phyloP scores from a whole-genome alignment of 2,797 vertebrate species.

The Danio albolineatus region DNA sequence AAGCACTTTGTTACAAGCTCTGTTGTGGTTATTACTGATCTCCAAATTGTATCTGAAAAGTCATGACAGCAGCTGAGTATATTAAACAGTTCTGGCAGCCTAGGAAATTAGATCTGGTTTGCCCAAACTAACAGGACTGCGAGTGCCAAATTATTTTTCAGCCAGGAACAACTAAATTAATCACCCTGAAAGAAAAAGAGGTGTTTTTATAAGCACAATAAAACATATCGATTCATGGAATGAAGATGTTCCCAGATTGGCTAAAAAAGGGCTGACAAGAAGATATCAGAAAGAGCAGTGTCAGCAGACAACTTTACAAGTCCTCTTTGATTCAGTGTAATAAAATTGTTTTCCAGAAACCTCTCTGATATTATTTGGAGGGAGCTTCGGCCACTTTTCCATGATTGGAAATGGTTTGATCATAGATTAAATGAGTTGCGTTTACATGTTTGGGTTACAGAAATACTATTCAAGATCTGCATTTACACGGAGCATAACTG shows the following conservation, averaged over 20 bases:
- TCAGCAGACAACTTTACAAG: constrained; percentile 52
- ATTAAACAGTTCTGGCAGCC: constrained; percentile 10
- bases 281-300: constrained; percentile 29
- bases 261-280: constrained; percentile 42
- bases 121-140: not conserved
- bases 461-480: too few species aligned
- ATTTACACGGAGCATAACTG: too few species aligned
- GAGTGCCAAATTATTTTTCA: constrained; percentile 8
- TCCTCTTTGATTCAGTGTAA: constrained; percentile 7
- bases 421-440: not conserved
- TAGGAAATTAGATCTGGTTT: constrained; percentile 3
- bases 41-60: constrained; percentile 17
- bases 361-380: constrained; percentile 28
- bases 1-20: constrained; percentile 16
- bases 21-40: not conserved
- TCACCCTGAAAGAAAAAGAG: constrained; percentile 27
- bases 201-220: constrained; percentile 50
- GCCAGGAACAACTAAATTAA: constrained; percentile 30
- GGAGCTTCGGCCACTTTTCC: constrained; percentile 18
- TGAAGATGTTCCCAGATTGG: constrained; percentile 38
- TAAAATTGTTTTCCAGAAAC: constrained; percentile 27
- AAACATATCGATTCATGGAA: constrained; percentile 41
- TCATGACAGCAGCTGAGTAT: constrained; percentile 11
- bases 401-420: not conserved
- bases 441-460: too few species aligned